Base-by-base conservation (phyloP, 2,888 invertebrate genomes). In the Calliphora vomitoria region DNA sequence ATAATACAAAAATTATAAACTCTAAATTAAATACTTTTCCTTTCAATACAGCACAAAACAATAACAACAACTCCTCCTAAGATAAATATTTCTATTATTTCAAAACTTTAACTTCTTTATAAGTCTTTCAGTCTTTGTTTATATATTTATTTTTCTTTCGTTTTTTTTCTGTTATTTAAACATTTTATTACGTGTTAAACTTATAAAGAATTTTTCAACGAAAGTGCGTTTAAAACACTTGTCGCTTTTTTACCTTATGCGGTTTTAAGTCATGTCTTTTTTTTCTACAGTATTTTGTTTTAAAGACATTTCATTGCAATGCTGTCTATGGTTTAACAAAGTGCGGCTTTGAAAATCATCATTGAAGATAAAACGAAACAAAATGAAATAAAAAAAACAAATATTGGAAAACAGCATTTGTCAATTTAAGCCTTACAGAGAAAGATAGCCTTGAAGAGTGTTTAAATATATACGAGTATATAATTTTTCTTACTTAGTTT, bases 191-290 rank as follows among this genome's bases (percentile, higher is more conserved):
- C 87, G 87, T 87, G 87, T 81, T 80, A 80, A 81, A 72, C 64
- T 76, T 79, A 81, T 74, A 81, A 84, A 84, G 80, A 87, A 87
- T 87, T 88, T 88, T 83, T 79, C 82, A 88, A 88, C 86, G 88
- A 89, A 88, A 89, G 89, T 88, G 88, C 86, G 79, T 89, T 82
- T 82, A 80, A 86, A 87, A 87, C 75, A 84, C 83, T 84, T 84
- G 83, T 83, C 84, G 76, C 60, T 72, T 60, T 83, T 83, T 81
- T 72, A 44, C 83, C 83, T 66, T 87, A 72, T 78, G 64, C 15
- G 83, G 71, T 50, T 66, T 64, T 18, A 55, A 82, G 53, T 44
- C 53, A 68, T 72, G 86, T 82, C 71, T 82, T 85, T 74, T 85
- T 74, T 76, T 20, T 78, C 71, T 62, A 47, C 44, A 78, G 18